Evolutionary conservation across 30 jellyfish, hydroid and myxozoan genomes (phyloP).

Genomic region (Aurelia sp.): DNA sequence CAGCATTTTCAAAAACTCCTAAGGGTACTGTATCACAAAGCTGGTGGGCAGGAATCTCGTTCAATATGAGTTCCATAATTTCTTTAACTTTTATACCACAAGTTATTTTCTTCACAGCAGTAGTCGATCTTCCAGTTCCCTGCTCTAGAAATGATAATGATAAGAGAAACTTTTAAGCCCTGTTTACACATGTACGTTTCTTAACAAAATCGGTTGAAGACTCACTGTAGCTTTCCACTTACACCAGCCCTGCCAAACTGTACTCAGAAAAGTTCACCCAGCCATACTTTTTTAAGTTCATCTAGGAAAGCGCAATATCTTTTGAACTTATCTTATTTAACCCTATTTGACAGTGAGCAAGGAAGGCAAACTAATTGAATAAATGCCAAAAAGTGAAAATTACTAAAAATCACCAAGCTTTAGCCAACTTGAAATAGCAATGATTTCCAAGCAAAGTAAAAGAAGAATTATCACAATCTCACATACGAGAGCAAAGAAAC

Average conservation of each 20-base stretch:
- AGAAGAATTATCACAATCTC: not conserved
- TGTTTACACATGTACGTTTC: not conserved
- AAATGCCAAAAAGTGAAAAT: not conserved
- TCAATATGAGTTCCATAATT: slow-evolving; percentile 2
- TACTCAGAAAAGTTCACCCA: not conserved
- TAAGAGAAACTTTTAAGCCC: slow-evolving; percentile 18
- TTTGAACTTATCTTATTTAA: too few species aligned
- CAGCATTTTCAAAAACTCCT: slow-evolving; percentile 13
- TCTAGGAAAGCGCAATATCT: too few species aligned
- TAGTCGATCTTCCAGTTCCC: not conserved
- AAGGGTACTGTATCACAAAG: slow-evolving; percentile 19
- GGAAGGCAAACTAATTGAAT: not conserved
- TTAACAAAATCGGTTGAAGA: not conserved
- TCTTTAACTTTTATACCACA: slow-evolving; percentile 5
- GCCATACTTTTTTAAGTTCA: not conserved
- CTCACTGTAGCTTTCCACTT: not conserved
- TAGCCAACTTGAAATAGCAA: not conserved
- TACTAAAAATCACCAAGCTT: not conserved
- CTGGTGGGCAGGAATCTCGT: slow-evolving; percentile 7
- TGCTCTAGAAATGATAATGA: slow-evolving; percentile 1
- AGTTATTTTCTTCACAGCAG: slow-evolving; percentile 4
- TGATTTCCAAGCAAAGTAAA: not conserved
- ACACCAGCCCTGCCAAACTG: not conserved
- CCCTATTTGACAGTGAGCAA: not conserved
- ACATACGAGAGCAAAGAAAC: not conserved